These are phyloP conservation scores for Micrastur ruficollis DNA, from an alignment of 2,797 vertebrate genomes.

Conservation along the genomic window DNA sequence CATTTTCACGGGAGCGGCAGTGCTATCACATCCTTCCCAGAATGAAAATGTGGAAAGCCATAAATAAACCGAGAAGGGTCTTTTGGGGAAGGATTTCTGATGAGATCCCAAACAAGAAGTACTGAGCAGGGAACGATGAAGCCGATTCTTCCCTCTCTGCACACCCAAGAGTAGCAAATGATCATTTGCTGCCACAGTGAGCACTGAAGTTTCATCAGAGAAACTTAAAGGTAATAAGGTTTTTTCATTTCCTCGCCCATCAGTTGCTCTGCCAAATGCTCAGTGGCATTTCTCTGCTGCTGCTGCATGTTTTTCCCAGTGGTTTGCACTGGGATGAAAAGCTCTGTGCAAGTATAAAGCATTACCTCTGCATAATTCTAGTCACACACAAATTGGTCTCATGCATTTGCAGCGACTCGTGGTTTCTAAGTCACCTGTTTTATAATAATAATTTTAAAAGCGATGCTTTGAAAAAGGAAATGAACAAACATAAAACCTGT, in stretches of 20 bases:
- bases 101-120: background rate
- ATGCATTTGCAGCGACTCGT: constrained; percentile 28
- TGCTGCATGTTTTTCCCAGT: background rate
- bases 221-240: background rate
- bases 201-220: background rate
- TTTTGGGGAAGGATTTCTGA: background rate
- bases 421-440: constrained; percentile 40
- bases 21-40: background rate
- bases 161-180: background rate
- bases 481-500: constrained; percentile 59
- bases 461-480: constrained; percentile 51
- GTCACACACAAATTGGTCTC: constrained; percentile 42
- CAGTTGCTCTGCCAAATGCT: background rate
- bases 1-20: background rate
- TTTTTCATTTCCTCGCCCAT: background rate
- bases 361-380: constrained; percentile 7
- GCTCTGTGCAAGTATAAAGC: background rate
- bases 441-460: constrained; percentile 41
- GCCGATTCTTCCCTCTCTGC: background rate
- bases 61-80: background rate
- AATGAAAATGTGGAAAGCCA: background rate
- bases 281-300: background rate
- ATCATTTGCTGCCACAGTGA: background rate
- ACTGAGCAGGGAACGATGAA: background rate
- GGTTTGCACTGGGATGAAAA: background rate